Base-by-base conservation (phyloP, 1,140 invertebrate genomes). In the Oedothorax gibbosus region DNA sequence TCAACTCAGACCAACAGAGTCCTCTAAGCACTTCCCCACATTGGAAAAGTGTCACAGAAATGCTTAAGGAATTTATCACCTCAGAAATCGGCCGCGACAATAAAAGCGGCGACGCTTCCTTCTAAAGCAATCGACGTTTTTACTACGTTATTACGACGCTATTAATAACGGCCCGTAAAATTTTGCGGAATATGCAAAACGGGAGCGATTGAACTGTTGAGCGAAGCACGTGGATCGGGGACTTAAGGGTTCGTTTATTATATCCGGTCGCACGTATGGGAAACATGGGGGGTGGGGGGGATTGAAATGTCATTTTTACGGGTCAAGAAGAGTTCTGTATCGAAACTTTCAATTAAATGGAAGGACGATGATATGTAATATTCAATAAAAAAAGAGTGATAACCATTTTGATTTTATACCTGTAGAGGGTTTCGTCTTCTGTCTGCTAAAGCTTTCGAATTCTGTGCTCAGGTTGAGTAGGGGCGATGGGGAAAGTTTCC, bases 101-200 rank as follows among this genome's bases (percentile, higher is more conserved):
- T 54, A 57, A 73, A 56, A 73, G 71, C 14, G 15, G 49, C 50
- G 20, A 11, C 49, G 8, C 50, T 20, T 20, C 7, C 35, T 35
- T 60, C 57, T 60, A 60, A 60, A 35, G 18, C 64, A 18, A 20
- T 20, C 54, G 9, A 35, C 35, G 72, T 75, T 75, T 75, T 75
- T 75, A 75, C 54, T 53, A 60, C 54, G 18, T 56, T 35, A 57
- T 75, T 57, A 12, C 18, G n/a, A 18, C 15, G 35, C 54, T 56
- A 21, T 75, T 75, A 75, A 75, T 75, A 75, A 75, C 72, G 72
- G 72, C 8, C 35, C 72, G 72, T 75, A 75, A 75, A 75, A 75
- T 21, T 75, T 75, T 75, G 35, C 49, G 11, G 7, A 56, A 56
- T 57, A 56, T 75, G n/a, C 53, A 20, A 57, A 56, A 57, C 35